Evolutionary conservation across 1,140 invertebrate genomes (phyloP).

Genomic region (Archivesica marissinica): DNA sequence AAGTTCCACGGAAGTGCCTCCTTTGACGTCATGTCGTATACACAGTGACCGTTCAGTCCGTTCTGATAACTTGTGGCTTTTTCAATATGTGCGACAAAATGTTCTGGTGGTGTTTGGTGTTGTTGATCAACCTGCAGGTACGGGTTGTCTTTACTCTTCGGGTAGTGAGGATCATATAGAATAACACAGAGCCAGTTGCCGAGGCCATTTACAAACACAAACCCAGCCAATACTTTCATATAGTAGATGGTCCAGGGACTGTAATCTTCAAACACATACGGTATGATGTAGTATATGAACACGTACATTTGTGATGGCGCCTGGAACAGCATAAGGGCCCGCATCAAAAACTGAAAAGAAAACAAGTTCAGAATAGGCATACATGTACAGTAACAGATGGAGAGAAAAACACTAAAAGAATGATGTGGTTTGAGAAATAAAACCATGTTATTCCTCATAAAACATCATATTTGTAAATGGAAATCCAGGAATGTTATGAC

Average conservation of each 20-base stretch:
- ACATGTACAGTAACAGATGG: background rate
- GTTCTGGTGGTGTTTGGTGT: conserved; percentile 48
- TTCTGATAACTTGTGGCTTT: conserved; percentile 60
- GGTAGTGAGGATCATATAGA: conserved; percentile 55
- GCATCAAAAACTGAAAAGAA: conserved; percentile 53
- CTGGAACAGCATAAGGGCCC: conserved; percentile 65
- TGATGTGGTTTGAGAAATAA: no score
- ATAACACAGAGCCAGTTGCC: conserved; percentile 73
- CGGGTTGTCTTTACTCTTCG: conserved; percentile 65
- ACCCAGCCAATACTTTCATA: conserved; percentile 65
- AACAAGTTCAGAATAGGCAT: no score
- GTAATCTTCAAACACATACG: conserved; percentile 64
- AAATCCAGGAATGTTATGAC: no score
- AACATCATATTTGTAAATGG: no score
- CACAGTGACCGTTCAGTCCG: conserved; percentile 49
- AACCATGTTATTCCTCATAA: no score
- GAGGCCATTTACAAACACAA: conserved; percentile 62
- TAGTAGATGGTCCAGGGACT: conserved; percentile 66
- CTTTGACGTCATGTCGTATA: conserved; percentile 52
- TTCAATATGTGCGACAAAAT: conserved; percentile 50
- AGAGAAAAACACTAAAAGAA: no score
- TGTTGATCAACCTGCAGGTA: conserved; percentile 17
- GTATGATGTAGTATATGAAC: conserved; percentile 62
- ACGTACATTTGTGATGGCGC: conserved; percentile 67
- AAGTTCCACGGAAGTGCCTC: conserved; percentile 87